A percentile compares a stretch with the other conserved stretches of the same genome.
These are phyloP conservation scores for Cervus canadensis DNA, from an alignment of 2,113 vertebrate species.

Conservation along the genomic window DNA sequence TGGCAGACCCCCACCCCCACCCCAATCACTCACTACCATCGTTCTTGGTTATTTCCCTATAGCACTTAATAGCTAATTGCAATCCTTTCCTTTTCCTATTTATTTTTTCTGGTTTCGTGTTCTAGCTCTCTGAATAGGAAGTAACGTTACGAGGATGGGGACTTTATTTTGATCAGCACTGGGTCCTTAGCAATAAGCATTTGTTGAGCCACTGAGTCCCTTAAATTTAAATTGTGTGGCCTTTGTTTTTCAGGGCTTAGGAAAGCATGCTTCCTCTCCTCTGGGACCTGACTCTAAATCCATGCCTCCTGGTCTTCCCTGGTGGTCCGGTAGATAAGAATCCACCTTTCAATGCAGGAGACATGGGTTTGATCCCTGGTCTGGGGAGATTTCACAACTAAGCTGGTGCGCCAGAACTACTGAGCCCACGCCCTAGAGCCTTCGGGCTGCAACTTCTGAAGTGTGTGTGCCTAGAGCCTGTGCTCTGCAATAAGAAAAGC, in stretches of 20 bases:
- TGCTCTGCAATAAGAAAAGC: neutral
- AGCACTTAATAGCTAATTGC: neutral
- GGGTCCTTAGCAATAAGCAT: neutral
- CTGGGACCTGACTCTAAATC: neutral
- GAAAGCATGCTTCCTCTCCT: neutral
- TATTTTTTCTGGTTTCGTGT: neutral
- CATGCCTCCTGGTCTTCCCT: neutral
- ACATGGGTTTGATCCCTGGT: neutral
- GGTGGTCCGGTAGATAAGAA: neutral
- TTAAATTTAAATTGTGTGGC: neutral
- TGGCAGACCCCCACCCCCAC: too few species aligned
- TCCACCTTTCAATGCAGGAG: neutral
- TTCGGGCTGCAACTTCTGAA: neutral
- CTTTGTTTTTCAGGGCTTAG: neutral
- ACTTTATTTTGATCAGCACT: neutral
- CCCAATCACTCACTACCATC: neutral
- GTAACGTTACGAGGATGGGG: neutral
- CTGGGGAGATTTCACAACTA: neutral
- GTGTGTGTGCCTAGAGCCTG: neutral
- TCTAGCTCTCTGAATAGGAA: neutral
- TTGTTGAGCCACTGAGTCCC: neutral
- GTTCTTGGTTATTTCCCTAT: neutral
- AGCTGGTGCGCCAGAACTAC: accelerated
- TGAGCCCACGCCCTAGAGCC: neutral
- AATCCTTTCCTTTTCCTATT: neutral